These are phyloP conservation scores for Triops longicaudatus DNA, from an alignment of 1,140 invertebrate species.

Conservation along the genomic window DNA sequence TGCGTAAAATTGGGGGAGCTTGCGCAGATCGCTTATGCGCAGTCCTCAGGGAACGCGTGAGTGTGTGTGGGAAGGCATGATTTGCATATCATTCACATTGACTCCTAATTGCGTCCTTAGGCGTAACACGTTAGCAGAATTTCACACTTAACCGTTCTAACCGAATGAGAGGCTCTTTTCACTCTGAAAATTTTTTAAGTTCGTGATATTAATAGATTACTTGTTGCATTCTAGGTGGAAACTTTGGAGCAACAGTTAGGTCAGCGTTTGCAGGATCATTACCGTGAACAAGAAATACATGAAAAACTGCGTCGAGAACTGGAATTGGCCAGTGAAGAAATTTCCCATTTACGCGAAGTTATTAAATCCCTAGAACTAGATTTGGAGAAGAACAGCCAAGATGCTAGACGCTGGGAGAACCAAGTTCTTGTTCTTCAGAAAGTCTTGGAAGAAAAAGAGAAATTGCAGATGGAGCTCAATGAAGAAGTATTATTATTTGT, in stretches of 20 bases:
- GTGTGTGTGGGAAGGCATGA: not conserved
- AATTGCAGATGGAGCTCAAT: not conserved
- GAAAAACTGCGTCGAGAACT: not conserved
- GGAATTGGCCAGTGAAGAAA: not conserved
- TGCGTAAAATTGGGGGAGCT: not conserved
- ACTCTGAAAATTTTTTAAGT: too few species aligned
- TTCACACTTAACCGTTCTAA: not conserved
- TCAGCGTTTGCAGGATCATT: conserved; percentile 4
- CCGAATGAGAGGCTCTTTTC: not conserved
- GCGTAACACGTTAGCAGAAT: not conserved
- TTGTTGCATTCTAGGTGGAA: not conserved
- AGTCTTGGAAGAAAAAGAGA: not conserved
- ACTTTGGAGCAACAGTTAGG: not conserved
- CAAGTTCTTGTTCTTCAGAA: not conserved
- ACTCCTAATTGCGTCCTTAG: not conserved
- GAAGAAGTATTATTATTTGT: not conserved
- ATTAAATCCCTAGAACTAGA: not conserved
- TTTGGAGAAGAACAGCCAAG: not conserved
- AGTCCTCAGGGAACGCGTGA: not conserved
- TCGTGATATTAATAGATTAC: too few species aligned
- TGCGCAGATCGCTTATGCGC: conserved; percentile 9
- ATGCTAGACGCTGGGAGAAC: not conserved
- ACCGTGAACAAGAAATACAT: not conserved
- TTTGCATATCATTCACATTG: not conserved
- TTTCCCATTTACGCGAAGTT: conserved; percentile 1